phyloP scores from a whole-genome alignment of 2,797 vertebrate species.

The Parauchenoglanis ngamensis region DNA sequence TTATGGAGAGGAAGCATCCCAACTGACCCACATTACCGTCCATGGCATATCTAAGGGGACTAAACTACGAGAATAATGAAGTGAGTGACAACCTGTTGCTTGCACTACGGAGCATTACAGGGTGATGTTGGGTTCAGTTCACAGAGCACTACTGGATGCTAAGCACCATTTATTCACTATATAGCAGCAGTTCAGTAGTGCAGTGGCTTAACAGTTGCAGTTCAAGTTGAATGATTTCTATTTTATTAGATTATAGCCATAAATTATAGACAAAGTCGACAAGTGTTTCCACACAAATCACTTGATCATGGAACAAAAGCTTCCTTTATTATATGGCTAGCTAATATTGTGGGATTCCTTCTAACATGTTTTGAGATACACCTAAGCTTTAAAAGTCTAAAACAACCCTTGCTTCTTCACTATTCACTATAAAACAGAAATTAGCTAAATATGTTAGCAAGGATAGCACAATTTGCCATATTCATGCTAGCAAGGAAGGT shows the following conservation, averaged over 20 bases:
- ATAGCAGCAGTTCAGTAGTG: not conserved
- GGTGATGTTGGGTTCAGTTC: not conserved
- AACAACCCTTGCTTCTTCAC: not conserved
- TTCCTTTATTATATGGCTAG: not conserved
- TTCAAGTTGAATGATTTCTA: not conserved
- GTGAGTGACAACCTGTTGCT: conserved; percentile 1
- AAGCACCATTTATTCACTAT: not conserved
- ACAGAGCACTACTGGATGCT: not conserved
- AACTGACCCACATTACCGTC: conserved; percentile 46
- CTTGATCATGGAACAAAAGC: not conserved
- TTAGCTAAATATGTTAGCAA: not conserved
- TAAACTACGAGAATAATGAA: not conserved
- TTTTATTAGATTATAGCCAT: not conserved
- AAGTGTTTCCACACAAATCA: not conserved
- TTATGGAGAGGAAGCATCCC: conserved; percentile 55
- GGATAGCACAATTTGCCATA: not conserved
- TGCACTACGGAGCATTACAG: not conserved
- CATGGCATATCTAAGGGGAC: conserved; percentile 16
- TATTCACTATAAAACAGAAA: not conserved
- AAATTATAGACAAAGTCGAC: not conserved
- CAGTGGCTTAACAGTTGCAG: not conserved
- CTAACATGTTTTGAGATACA: not conserved
- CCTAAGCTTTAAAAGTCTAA: not conserved
- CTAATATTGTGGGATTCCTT: not conserved
- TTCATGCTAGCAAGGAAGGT: not conserved